Evolutionary conservation across 1,140 invertebrate genomes (phyloP), one percentile per base, ranked within the genome.

Genomic region (Halesus radiatus): DNA sequence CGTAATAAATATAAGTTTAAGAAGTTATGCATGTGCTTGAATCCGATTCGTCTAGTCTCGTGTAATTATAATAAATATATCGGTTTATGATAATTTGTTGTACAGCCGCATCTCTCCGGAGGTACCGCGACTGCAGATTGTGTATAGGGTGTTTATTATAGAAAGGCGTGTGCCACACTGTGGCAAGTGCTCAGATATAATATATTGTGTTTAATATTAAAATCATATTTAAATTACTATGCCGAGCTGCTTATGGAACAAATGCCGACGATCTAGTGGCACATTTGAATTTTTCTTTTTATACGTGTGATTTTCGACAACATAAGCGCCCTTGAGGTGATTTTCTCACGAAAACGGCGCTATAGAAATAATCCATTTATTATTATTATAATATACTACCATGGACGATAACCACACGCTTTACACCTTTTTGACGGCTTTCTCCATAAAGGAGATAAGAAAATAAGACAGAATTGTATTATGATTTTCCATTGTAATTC

Each of bases 151-250:
- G 13, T 45, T 45, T 45, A 45, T 45, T 45, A 45, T 45, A 45
- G 10, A 62, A 58, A 20, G 66, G 66, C 54, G 64, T 73, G n/a
- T n/a, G n/a, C n/a, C n/a, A 73, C 26, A 15, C 68, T 29, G 22
- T 29, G 64, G 23, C 74, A 80, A 81, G 80, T 78, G 64, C 52
- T 45, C 29, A 62, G 23, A 78, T 73, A 78, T 29, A 62, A 73
- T 81, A 77, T 72, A 60, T 78, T 77, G n/a, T n/a, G n/a, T 78
- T 72, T 78, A 81, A 78, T 81, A 81, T 81, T 81, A 78, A 79
- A 81, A 78, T 81, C 72, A 81, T 81, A 81, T 81, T 81, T 74
- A 81, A 81, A 81, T 81, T 78, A 81, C 76, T 72, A 29, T 72
- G 80, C 76, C 70, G 76, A 78, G 76, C 74, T 72, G 50, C 72